Percentiles rank a stretch among this genome's conserved stretches.
These are phyloP conservation scores for Theretra japonica DNA, from an alignment of 2,888 invertebrate species.

Conservation along the genomic window DNA sequence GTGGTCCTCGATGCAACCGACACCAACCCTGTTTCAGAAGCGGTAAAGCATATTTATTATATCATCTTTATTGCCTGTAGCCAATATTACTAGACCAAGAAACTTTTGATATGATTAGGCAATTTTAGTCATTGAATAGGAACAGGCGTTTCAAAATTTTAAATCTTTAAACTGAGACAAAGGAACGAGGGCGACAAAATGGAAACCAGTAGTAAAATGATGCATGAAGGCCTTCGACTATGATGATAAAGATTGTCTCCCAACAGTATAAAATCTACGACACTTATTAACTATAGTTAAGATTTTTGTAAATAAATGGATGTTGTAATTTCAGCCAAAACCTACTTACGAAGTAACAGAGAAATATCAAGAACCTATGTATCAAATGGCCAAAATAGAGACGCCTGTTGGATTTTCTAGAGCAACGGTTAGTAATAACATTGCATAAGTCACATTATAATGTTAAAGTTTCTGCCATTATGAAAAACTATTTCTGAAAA, in stretches of 20 bases:
- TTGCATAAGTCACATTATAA: background rate
- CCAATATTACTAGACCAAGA: background rate
- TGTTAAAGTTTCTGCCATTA: too few relatives aligned
- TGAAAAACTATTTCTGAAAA: too few relatives aligned
- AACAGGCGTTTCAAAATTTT: too few relatives aligned
- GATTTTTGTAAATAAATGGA: background rate
- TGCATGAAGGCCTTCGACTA: background rate
- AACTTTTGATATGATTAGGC: background rate
- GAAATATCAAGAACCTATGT: constrained; percentile 62
- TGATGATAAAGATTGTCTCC: background rate
- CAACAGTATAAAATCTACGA: background rate
- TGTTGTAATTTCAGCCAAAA: constrained; percentile 56
- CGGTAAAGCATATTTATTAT: constrained; percentile 46
- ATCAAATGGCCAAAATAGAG: constrained; percentile 66
- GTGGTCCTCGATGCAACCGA: constrained; percentile 69
- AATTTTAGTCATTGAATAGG: too few relatives aligned
- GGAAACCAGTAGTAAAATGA: too few relatives aligned
- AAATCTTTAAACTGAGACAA: too few relatives aligned
- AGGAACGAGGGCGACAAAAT: too few relatives aligned
- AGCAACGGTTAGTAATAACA: constrained; percentile 57
- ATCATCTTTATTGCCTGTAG: too few relatives aligned
- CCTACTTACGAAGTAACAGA: constrained; percentile 75
- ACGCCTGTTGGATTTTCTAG: constrained; percentile 75
- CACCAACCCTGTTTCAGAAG: constrained; percentile 50
- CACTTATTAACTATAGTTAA: constrained; percentile 29